Conservation (phyloP, 23 tunicate genomes). For the Diplosoma virens region DNA sequence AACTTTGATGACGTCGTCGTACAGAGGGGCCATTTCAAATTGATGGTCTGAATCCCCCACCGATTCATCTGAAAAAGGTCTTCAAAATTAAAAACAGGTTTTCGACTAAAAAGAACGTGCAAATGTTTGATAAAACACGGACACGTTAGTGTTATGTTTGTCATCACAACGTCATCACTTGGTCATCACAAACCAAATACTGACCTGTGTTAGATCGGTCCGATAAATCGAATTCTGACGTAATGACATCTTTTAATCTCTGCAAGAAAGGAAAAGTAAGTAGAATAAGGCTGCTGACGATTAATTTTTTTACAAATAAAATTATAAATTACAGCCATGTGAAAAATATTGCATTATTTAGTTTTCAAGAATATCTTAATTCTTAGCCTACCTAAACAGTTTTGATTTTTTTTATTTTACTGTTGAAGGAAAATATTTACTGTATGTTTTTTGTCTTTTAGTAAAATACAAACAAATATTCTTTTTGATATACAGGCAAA, state of each 20-base stretch:
- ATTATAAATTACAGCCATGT: too few relatives aligned
- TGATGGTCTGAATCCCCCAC: constrained; percentile 1
- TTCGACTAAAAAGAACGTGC: not conserved
- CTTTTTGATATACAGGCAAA: too few relatives aligned
- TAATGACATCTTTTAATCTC: constrained; percentile 11
- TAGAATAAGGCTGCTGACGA: not conserved
- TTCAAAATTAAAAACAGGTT: not conserved
- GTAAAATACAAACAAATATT: too few relatives aligned
- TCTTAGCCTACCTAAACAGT: too few relatives aligned
- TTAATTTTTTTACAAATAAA: not conserved
- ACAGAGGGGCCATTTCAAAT: constrained; percentile 63
- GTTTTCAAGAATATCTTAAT: too few relatives aligned
- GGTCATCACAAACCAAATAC: too few relatives aligned
- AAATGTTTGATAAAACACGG: not conserved
- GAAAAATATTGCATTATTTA: too few relatives aligned
- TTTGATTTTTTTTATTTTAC: too few relatives aligned
- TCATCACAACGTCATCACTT: not conserved
- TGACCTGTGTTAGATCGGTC: too few relatives aligned
- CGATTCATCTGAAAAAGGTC: not conserved
- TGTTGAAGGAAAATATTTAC: too few relatives aligned
- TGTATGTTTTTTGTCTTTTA: too few relatives aligned
- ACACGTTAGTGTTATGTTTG: not conserved
- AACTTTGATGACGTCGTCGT: constrained; percentile 36
- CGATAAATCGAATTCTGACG: constrained; percentile 18
- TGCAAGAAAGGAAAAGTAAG: not conserved